Base-by-base conservation (phyloP, 1,140 invertebrate genomes). In the Nixonia krombeini region DNA sequence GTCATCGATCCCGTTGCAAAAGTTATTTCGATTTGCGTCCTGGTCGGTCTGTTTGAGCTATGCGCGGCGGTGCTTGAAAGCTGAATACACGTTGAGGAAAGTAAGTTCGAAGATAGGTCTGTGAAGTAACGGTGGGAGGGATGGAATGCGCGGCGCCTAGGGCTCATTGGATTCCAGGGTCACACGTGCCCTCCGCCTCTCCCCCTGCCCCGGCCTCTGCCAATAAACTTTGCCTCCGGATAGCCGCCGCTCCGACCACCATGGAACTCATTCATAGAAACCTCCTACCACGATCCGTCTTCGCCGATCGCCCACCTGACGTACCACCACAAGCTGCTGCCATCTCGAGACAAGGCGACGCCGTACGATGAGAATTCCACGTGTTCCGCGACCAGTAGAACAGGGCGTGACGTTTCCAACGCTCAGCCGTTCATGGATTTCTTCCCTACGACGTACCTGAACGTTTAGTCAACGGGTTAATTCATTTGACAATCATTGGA, bases 131-230 rank as follows among this genome's bases (percentile, higher is more conserved):
- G 44, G 57, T 66, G 56, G 73, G 69, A 50, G 71, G 81, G 78
- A 83, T 86, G 86, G 87, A 88, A 88, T 88, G 87, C 86, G 86
- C 82, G 86, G 86, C 87, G 87, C 87, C 87, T 83, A 83, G 79
- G 87, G 87, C 86, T 83, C 76, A 83, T 84, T 82, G 85, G 81
- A 87, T 87, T 87, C 86, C 85, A 85, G 82, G 80, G 83, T 83
- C 80, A 84, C 83, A 79, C 83, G 79, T 81, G 80, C 79, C 74
- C 76, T 78, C 79, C 79, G 76, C 79, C 79, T 76, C 80, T 74
- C 71, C 70, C 62, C 77, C 73, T 70, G 73, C 68, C 72, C 73
- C 75, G 53, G 72, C 70, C 71, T 73, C 73, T 72, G 75, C 78
- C 81, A 80, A 83, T 83, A 83, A 82, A 81, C 76, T 79, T 82